A percentile compares a stretch with the other conserved stretches of the same genome.
Conservation (phyloP, 2,113 vertebrate genomes). For the Hemiprocne comata region DNA sequence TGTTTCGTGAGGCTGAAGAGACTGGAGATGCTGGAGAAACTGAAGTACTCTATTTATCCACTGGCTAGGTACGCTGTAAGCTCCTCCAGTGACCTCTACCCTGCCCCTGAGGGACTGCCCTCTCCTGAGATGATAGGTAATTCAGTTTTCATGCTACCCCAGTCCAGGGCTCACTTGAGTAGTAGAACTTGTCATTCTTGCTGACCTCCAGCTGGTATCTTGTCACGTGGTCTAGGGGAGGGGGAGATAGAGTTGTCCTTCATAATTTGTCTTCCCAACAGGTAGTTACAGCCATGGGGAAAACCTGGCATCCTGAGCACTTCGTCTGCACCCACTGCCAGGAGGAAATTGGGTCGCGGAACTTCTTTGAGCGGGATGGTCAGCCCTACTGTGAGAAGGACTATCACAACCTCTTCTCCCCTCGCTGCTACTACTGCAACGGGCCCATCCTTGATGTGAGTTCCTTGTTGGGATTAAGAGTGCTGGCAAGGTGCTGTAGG, state of each 20-base stretch:
- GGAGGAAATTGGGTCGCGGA: constrained; percentile 96
- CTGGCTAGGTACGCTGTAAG: constrained; percentile 75
- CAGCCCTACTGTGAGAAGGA: constrained; percentile 98
- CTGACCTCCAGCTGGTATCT: constrained; percentile 47
- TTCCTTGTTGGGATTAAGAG: not conserved
- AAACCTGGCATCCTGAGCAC: constrained; percentile 98
- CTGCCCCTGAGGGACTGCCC: constrained; percentile 74
- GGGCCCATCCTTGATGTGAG: constrained; percentile 97
- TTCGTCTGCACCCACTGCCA: constrained; percentile 99
- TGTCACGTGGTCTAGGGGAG: constrained; percentile 7
- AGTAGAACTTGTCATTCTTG: constrained; percentile 65
- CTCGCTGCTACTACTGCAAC: constrained; percentile 97
- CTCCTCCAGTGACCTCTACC: constrained; percentile 74
- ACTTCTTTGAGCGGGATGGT: constrained; percentile 97
- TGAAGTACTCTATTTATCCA: constrained; percentile 75
- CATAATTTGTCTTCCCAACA: constrained; percentile 49
- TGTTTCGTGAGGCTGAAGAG: constrained; percentile 57
- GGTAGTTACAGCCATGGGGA: constrained; percentile 98
- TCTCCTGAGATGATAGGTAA: constrained; percentile 74
- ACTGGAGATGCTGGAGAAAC: constrained; percentile 71
- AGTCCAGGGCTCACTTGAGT: constrained; percentile 69
- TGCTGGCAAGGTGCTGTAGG: not conserved
- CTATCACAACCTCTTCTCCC: constrained; percentile 97
- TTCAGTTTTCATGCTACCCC: constrained; percentile 73
- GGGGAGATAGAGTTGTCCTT: not conserved